Conservation (phyloP, 2,113 vertebrate species). For the Numida meleagris region DNA sequence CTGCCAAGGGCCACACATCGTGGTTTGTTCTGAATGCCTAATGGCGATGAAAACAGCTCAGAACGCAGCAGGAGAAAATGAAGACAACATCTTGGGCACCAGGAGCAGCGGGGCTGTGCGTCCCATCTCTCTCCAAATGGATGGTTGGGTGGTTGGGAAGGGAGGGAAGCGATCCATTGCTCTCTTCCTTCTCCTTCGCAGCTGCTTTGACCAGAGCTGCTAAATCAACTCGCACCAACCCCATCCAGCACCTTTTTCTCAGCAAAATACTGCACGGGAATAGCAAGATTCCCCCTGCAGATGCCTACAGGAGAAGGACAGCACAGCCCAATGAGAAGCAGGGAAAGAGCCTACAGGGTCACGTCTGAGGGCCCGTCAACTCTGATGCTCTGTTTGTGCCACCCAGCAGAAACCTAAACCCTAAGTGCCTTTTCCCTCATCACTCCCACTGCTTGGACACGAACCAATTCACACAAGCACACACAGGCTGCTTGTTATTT, state of each 20-base stretch:
- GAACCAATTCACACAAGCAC: neutral
- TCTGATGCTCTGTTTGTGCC: neutral
- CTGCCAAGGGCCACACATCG: neutral
- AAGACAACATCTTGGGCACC: neutral
- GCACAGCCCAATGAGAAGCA: rapidly evolving
- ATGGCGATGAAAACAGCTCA: neutral
- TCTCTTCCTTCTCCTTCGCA: neutral
- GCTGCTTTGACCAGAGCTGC: neutral
- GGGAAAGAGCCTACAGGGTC: neutral
- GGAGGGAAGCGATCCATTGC: neutral
- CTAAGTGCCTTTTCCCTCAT: neutral
- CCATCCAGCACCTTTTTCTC: neutral
- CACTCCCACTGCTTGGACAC: neutral
- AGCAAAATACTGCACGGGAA: neutral
- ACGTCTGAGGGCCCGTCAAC: neutral
- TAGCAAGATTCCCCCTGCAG: neutral
- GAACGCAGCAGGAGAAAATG: neutral
- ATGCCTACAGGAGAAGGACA: neutral
- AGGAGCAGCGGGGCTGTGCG: no score
- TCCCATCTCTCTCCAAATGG: neutral
- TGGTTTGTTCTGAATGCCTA: neutral
- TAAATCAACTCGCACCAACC: rapidly evolving
- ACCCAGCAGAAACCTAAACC: neutral
- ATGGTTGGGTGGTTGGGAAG: neutral
- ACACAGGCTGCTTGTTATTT: neutral